phyloP scores from a whole-genome alignment of 1,140 invertebrate genomes.

The Aplysia californica region DNA sequence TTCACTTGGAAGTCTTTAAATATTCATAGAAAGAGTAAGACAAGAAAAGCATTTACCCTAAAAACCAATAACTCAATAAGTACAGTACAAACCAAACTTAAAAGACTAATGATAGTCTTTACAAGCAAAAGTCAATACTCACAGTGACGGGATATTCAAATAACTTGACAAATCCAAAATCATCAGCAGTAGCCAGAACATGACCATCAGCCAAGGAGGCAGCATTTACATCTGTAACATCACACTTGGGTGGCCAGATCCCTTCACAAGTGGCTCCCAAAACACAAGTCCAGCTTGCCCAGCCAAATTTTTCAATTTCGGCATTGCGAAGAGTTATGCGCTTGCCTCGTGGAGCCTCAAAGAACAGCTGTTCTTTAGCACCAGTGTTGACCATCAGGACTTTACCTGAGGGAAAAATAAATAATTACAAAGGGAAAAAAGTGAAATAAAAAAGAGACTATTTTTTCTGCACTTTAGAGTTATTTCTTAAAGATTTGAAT shows the following conservation, averaged over 20 bases:
- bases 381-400: constrained; percentile 67
- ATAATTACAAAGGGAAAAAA: no score
- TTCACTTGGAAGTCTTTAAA: no score
- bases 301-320: constrained; percentile 65
- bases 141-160: constrained; percentile 68
- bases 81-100: no score
- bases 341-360: constrained; percentile 66
- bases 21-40: no score
- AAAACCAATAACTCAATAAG: no score
- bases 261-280: constrained; percentile 64
- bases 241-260: constrained; percentile 67
- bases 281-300: constrained; percentile 65
- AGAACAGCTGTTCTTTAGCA: constrained; percentile 68
- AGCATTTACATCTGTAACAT: constrained; percentile 68
- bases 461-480: no score
- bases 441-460: no score
- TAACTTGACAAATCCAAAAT: constrained; percentile 68
- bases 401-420: constrained; percentile 60
- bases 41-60: no score
- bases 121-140: no score
- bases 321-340: constrained; percentile 56
- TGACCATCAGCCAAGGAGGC: constrained; percentile 53
- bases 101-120: no score
- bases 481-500: no score
- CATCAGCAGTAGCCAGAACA: constrained; percentile 66